A percentile compares a stretch with the other conserved stretches of the same genome.
phyloP scores from a whole-genome alignment of 23 tunicate species.

The Ascidia mentula region DNA sequence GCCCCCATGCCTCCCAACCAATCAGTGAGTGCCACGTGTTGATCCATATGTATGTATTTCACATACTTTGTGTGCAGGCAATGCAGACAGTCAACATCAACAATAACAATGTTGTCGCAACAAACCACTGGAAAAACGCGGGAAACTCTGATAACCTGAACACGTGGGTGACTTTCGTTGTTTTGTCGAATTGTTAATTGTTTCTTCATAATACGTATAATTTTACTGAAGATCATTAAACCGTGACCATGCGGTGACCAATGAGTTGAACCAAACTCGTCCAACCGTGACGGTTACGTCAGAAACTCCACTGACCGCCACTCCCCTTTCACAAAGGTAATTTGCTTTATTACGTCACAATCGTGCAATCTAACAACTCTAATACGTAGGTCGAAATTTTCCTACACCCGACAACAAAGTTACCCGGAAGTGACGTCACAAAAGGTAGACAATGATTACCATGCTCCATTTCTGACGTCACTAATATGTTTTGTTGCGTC shows the following conservation, averaged over 20 bases:
- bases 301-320: not conserved
- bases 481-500: slow-evolving; percentile 10
- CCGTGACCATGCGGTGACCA: not conserved
- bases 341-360: no score
- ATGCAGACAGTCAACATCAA: not conserved
- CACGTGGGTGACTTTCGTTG: not conserved
- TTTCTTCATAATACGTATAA: no score
- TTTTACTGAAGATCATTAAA: not conserved
- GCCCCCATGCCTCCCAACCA: slow-evolving; percentile 16
- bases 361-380: no score
- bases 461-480: not conserved
- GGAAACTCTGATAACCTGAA: not conserved
- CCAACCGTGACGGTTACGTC: not conserved
- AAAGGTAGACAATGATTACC: slow-evolving; percentile 3
- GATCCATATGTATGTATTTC: no score
- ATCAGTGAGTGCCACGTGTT: slow-evolving; percentile 8
- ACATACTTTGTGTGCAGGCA: not conserved
- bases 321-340: not conserved
- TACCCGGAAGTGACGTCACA: not conserved
- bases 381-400: not conserved
- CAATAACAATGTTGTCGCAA: not conserved
- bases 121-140: slow-evolving; percentile 5
- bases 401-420: slow-evolving; percentile 18
- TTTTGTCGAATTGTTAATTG: not conserved
- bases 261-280: not conserved